Percentiles rank a stretch among this genome's conserved stretches.
phyloP scores from a whole-genome alignment of 37 sponge, comb jelly and placozoan species.

The Halichondria panicea region DNA sequence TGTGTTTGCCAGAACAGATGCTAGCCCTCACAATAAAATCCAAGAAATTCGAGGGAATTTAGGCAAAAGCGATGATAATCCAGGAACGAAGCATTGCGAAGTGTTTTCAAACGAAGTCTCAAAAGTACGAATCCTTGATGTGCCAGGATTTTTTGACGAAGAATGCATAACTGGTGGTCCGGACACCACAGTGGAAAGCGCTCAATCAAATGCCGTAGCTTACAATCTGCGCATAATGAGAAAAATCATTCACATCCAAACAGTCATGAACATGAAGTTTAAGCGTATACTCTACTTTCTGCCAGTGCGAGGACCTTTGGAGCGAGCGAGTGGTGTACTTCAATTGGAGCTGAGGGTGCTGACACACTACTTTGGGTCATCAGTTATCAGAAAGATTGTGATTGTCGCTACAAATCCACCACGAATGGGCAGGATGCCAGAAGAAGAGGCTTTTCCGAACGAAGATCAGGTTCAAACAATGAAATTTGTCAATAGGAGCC shows the following conservation, averaged over 20 bases:
- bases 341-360: slow-evolving; percentile 13
- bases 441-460: background rate
- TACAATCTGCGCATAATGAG: slow-evolving; percentile 14
- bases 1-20: background rate
- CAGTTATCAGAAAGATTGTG: slow-evolving; percentile 25
- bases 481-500: background rate
- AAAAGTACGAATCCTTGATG: slow-evolving; percentile 34
- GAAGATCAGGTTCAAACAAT: background rate
- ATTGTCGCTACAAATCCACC: slow-evolving; percentile 10
- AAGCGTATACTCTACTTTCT: slow-evolving; percentile 35
- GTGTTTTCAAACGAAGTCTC: slow-evolving; percentile 16
- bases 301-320: slow-evolving; percentile 4
- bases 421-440: background rate
- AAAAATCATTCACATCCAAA: slow-evolving; percentile 13
- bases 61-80: background rate
- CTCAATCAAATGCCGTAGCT: too few relatives aligned
- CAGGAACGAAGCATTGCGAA: background rate
- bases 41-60: background rate
- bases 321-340: background rate
- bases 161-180: background rate
- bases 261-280: background rate
- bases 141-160: slow-evolving; percentile 7
- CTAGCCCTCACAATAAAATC: background rate
- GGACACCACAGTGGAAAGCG: too few relatives aligned
- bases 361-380: slow-evolving; percentile 7